Evolutionary conservation across 1,140 invertebrate species (phyloP).

Genomic region (Apocrypta bakeri): DNA sequence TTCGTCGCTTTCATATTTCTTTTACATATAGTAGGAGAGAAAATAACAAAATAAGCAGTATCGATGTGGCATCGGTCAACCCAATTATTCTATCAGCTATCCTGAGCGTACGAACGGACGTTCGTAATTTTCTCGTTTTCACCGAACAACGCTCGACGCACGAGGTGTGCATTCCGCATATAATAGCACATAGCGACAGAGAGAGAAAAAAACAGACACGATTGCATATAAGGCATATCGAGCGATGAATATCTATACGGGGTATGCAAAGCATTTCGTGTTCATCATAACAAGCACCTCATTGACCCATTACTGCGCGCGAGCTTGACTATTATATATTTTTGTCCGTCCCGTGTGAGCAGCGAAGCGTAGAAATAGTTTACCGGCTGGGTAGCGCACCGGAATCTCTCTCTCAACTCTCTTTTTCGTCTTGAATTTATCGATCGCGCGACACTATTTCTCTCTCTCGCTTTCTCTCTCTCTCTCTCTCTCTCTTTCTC

Average conservation of each 20-base stretch:
- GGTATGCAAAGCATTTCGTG: conserved; percentile 72
- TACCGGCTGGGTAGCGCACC: conserved; percentile 66
- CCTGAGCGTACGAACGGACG: neutral
- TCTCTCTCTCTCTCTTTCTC: too few relatives aligned
- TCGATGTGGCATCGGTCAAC: neutral
- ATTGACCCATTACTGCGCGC: conserved; percentile 68
- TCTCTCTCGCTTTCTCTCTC: neutral
- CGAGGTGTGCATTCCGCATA: conserved; percentile 11
- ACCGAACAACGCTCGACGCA: neutral
- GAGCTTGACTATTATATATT: conserved; percentile 57
- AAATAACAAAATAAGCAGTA: too few relatives aligned
- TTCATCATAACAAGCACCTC: conserved; percentile 73
- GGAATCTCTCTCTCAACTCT: conserved; percentile 55
- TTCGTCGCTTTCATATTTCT: too few relatives aligned
- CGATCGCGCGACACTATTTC: conserved; percentile 30
- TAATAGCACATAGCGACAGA: neutral
- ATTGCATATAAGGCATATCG: conserved; percentile 9
- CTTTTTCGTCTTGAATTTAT: conserved; percentile 57
- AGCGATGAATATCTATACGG: conserved; percentile 69
- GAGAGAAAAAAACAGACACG: neutral
- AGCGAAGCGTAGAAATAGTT: conserved; percentile 65
- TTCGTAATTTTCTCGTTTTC: conserved; percentile 13
- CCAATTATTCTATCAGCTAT: neutral
- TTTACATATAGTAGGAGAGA: too few relatives aligned
- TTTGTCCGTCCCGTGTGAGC: conserved; percentile 57